Percentiles rank a stretch among this genome's conserved stretches.
Conservation (phyloP, 1,140 invertebrate genomes). For the Philopotamus ludificatus region DNA sequence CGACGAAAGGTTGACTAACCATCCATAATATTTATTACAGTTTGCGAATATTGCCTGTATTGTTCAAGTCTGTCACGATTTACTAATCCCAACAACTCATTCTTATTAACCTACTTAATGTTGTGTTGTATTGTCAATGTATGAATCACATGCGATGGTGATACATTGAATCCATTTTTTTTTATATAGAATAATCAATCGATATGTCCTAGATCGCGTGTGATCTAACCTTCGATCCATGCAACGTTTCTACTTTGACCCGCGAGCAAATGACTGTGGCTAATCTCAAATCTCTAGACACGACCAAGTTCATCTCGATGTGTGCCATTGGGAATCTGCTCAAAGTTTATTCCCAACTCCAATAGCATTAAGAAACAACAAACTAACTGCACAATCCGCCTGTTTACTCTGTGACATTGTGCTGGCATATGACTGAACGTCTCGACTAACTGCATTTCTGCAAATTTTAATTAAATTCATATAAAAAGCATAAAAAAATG, state of each 20-base stretch:
- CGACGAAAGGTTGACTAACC: too few relatives aligned
- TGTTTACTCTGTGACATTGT: background rate
- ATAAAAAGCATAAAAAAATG: background rate
- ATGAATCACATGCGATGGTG: too few relatives aligned
- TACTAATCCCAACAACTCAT: too few relatives aligned
- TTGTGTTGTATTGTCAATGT: too few relatives aligned
- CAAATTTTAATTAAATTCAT: background rate
- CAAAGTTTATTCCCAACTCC: background rate
- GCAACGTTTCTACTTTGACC: background rate
- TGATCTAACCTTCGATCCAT: background rate
- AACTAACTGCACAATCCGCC: slow-evolving; percentile 7
- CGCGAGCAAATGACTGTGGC: background rate
- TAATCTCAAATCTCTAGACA: background rate
- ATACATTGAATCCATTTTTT: too few relatives aligned
- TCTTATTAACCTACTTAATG: too few relatives aligned
- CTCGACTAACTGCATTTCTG: background rate
- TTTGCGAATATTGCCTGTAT: too few relatives aligned
- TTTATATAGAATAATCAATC: too few relatives aligned
- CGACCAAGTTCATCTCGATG: slow-evolving; percentile 6
- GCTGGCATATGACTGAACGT: background rate
- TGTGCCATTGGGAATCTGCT: background rate
- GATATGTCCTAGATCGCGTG: background rate
- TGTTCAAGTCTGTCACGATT: too few relatives aligned
- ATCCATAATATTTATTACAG: too few relatives aligned
- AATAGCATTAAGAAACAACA: background rate